Evolutionary conservation across 2,888 invertebrate genomes (phyloP).

Genomic region (Incurvaria masculella): DNA sequence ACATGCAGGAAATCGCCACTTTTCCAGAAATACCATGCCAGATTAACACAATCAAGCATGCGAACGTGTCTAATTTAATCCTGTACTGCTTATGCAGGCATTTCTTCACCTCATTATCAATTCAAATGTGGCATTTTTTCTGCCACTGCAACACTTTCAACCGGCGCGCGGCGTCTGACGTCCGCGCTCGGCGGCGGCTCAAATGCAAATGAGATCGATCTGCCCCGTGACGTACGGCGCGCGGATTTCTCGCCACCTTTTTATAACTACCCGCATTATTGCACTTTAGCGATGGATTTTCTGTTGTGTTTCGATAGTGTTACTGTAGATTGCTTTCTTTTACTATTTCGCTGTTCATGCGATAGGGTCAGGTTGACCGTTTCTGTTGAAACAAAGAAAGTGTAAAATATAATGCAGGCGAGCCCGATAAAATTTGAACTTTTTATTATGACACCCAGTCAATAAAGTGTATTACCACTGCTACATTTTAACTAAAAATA

Average conservation of each 20-base stretch:
- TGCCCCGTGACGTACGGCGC: constrained; percentile 43
- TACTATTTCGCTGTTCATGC: no score
- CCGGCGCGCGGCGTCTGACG: constrained; percentile 39
- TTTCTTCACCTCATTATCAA: constrained; percentile 48
- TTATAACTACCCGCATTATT: constrained; percentile 41
- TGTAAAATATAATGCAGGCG: no score
- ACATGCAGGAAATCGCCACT: no score
- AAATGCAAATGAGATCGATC: constrained; percentile 55
- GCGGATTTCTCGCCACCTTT: constrained; percentile 52
- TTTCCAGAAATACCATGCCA: not conserved
- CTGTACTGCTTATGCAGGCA: constrained; percentile 37
- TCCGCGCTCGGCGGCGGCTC: constrained; percentile 40
- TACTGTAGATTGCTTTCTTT: no score
- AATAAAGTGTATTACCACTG: no score
- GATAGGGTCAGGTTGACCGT: no score
- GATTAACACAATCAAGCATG: not conserved
- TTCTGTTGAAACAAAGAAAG: no score
- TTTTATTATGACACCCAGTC: no score
- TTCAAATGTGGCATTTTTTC: constrained; percentile 48
- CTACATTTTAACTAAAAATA: no score
- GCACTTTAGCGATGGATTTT: not conserved
- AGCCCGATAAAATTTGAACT: no score
- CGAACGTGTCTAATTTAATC: not conserved
- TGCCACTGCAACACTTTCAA: constrained; percentile 47
- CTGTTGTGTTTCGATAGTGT: not conserved